phyloP scores from a whole-genome alignment of 2,888 invertebrate genomes.

The Blera fallax region DNA sequence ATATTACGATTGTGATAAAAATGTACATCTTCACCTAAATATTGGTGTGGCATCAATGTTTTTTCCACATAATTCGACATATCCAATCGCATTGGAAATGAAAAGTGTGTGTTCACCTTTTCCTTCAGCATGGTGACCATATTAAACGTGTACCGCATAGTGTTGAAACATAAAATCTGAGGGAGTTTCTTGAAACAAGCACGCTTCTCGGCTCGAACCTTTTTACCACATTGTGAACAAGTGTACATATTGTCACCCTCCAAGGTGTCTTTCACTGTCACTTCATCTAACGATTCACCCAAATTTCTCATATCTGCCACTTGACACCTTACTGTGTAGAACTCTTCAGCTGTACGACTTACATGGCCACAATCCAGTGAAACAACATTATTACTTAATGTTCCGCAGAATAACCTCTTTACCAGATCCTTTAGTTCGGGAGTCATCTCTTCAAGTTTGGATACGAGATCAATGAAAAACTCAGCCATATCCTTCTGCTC shows the following conservation, averaged over 20 bases:
- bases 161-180: constrained; percentile 96
- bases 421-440: constrained; percentile 93
- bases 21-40: constrained; percentile 84
- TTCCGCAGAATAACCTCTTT: constrained; percentile 95
- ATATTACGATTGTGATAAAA: not conserved
- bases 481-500: constrained; percentile 99
- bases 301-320: constrained; percentile 98
- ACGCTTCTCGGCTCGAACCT: constrained; percentile 96
- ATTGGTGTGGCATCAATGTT: constrained; percentile 94
- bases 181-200: constrained; percentile 97
- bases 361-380: constrained; percentile 97
- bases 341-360: constrained; percentile 96
- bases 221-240: constrained; percentile 96
- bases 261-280: constrained; percentile 97
- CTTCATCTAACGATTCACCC: constrained; percentile 96
- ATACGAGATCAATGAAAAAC: constrained; percentile 97
- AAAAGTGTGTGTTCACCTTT: constrained; percentile 98
- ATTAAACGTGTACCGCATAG: constrained; percentile 98
- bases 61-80: constrained; percentile 98
- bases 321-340: constrained; percentile 97
- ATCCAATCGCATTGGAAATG: constrained; percentile 95
- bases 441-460: constrained; percentile 97
- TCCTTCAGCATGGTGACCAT: constrained; percentile 99
- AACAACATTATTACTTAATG: constrained; percentile 96
- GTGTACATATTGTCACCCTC: constrained; percentile 99